Conservation (phyloP, 2,888 invertebrate species). For the Leptura quadrifasciata region DNA sequence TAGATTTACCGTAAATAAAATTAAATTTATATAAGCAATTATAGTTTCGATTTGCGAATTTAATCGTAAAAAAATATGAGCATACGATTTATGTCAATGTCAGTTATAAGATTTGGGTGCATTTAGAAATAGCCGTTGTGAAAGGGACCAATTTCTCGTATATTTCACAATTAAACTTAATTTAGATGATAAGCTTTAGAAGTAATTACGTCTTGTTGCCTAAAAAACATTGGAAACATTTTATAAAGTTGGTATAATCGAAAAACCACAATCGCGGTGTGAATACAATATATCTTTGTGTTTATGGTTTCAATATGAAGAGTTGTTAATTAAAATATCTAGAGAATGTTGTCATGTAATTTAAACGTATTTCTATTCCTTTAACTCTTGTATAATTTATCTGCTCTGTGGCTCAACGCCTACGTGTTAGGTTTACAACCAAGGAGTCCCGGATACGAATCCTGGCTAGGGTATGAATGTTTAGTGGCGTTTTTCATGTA, state of each 20-base stretch:
- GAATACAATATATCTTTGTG: not conserved
- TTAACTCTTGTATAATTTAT: too few species aligned
- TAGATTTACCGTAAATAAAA: too few species aligned
- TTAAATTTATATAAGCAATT: too few species aligned
- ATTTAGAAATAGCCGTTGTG: not conserved
- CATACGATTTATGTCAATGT: not conserved
- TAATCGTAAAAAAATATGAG: not conserved
- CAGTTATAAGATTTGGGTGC: not conserved
- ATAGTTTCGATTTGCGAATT: too few species aligned
- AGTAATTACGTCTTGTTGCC: constrained; percentile 1
- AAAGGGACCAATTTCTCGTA: not conserved
- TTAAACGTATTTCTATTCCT: too few species aligned
- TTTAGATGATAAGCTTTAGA: not conserved
- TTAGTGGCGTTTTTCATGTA: too few species aligned
- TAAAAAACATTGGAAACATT: not conserved
- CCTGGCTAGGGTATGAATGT: too few species aligned
- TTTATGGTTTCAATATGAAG: not conserved
- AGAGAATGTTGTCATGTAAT: too few species aligned
- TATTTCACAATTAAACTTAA: not conserved
- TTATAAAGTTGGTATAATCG: not conserved
- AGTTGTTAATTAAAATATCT: not conserved
- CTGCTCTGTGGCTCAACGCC: too few species aligned
- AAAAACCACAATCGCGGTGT: not conserved
- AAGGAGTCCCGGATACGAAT: too few species aligned
- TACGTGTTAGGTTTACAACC: too few species aligned